Evolutionary conservation across 2,113 vertebrate genomes (phyloP).

Genomic region (Lepus americanus): DNA sequence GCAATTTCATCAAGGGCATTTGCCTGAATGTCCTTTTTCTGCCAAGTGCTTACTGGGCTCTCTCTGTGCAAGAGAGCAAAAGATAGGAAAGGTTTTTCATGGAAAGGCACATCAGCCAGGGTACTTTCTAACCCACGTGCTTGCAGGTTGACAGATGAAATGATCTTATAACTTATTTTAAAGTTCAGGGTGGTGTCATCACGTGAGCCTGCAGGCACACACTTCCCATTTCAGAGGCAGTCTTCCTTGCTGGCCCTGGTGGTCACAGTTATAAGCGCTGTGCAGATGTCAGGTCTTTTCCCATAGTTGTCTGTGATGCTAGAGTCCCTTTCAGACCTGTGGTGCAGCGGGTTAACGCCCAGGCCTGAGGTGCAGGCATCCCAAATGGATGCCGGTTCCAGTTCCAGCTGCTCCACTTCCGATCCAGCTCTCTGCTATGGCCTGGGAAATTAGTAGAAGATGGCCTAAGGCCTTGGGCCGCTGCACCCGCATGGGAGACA

Average conservation of each 20-base stretch:
- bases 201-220: not conserved
- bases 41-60: constrained; percentile 34
- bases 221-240: constrained; percentile 44
- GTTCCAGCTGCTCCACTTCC: too few species aligned
- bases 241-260: not conserved
- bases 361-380: too few species aligned
- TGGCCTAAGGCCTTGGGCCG: too few species aligned
- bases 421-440: too few species aligned
- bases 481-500: too few species aligned
- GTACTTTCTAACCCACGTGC: not conserved
- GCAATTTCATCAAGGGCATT: constrained; percentile 81
- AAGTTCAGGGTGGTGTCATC: not conserved
- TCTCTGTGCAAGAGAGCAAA: constrained; percentile 25
- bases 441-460: too few species aligned
- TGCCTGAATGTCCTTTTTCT: constrained; percentile 76
- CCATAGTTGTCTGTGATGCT: not conserved
- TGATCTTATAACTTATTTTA: not conserved
- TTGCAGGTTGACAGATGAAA: not conserved
- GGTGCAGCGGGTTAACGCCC: not conserved
- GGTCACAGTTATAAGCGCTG: constrained; percentile 38
- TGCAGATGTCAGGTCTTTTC: constrained; percentile 9
- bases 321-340: not conserved
- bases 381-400: too few species aligned
- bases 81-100: constrained; percentile 2
- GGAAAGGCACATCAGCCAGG: not conserved